Percentiles rank a stretch among this genome's conserved stretches.
phyloP scores from a whole-genome alignment of 2,888 invertebrate species.

The Halictus ligatus region DNA sequence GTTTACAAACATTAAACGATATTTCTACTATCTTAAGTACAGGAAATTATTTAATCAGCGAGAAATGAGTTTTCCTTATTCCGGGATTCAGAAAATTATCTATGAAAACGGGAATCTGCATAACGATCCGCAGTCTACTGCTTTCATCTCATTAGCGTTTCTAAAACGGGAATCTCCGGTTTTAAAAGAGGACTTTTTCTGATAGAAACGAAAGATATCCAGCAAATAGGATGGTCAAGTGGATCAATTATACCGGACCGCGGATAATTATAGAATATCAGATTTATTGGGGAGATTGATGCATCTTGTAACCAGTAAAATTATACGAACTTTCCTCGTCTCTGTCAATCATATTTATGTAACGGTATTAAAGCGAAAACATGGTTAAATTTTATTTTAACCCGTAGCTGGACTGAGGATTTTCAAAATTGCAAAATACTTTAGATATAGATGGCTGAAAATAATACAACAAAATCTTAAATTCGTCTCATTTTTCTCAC shows the following conservation, averaged over 20 bases:
- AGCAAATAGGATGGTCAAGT: not conserved
- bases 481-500: no score
- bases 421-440: not conserved
- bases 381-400: not conserved
- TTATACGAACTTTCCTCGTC: not conserved
- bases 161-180: not conserved
- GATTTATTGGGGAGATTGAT: not conserved
- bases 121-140: not conserved
- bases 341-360: not conserved
- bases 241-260: not conserved
- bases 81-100: not conserved
- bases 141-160: not conserved
- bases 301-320: not conserved
- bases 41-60: not conserved
- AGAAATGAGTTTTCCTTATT: not conserved
- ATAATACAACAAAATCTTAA: no score
- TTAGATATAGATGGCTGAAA: no score
- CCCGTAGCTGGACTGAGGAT: not conserved
- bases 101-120: not conserved
- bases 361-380: not conserved
- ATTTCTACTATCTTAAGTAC: not conserved
- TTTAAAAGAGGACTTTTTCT: not conserved
- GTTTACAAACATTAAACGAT: not conserved
- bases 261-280: not conserved
- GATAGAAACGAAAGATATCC: not conserved